Evolutionary conservation across 2,113 vertebrate genomes (phyloP), one percentile per base, ranked within the genome.

Genomic region (Scophthalmus maximus): DNA sequence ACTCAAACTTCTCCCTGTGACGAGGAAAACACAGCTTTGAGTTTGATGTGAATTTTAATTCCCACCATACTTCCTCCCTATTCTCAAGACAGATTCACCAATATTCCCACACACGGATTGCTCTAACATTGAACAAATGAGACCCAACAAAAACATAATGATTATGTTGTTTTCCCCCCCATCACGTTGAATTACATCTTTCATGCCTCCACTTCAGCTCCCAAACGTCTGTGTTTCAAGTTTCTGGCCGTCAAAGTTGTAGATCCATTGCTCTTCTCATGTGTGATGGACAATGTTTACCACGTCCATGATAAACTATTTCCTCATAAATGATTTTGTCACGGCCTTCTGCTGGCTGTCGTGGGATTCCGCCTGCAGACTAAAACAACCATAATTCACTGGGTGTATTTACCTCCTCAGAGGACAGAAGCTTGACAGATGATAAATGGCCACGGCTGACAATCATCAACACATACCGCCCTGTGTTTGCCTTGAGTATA

Each of bases 371-470:
- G 95, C 91, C 92, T 94, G 95, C 93, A 92, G 94, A 95, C 95
- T 94, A 93, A 95, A 95, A 94, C 92, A 95, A 92, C 90, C 93
- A 94, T 95, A 96, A 96, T 96, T 95, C 95, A 94, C 94, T 94
- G 94, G 95, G 93, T 96, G 96, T 96, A 90, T 94, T 94, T 96
- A 94, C 92, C 94, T 95, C 95, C 94, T 95, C 94, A 90, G 94
- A 95, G 95, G 90, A 95, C 94, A 93, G 91, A 87, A 92, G 93
- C 89, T 94, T 96, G 95, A 97, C 95, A 95, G 94, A 95, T 96
- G 95, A 97, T 96, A 95, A 96, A 97, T 95, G 96, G 94, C 94
- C 94, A 92, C 91, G 92, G 93, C 95, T 96, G 95, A 96, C 95
- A 96, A 95, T 96, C 95, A 95, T 95, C 95, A 95, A 92, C 93